A percentile compares a stretch with the other conserved stretches of the same genome.
These are phyloP conservation scores for Nannospalax galili DNA, from an alignment of 2,113 vertebrate species.

Conservation along the genomic window DNA sequence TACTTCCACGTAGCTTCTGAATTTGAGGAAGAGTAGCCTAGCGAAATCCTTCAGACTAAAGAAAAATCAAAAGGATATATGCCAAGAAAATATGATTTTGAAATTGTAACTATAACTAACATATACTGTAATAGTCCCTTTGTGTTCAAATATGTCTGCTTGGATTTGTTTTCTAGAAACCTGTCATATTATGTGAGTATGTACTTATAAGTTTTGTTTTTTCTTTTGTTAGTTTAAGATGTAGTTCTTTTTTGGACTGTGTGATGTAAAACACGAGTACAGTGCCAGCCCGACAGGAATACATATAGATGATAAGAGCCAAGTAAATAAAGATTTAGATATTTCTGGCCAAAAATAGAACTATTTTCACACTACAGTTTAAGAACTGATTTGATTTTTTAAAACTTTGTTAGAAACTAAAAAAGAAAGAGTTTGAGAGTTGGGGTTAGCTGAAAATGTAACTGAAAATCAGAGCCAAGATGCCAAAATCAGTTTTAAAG, in stretches of 20 bases:
- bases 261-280: slow-evolving; percentile 14
- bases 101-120: not conserved
- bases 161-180: slow-evolving; percentile 16
- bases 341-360: not conserved
- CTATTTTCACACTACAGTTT: not conserved
- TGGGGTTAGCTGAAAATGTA: not conserved
- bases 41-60: slow-evolving; percentile 49
- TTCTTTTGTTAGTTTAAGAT: not conserved
- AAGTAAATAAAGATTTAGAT: not conserved
- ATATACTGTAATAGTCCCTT: not conserved
- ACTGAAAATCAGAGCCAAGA: slow-evolving; percentile 3
- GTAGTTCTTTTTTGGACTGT: not conserved
- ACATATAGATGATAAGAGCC: not conserved
- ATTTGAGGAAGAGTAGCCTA: not conserved
- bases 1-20: slow-evolving; percentile 19
- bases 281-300: not conserved
- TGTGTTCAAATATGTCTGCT: slow-evolving; percentile 24
- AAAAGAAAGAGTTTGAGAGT: not conserved
- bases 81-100: slow-evolving; percentile 9
- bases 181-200: not conserved
- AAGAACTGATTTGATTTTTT: slow-evolving; percentile 22
- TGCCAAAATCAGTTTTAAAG: not conserved
- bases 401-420: slow-evolving; percentile 20
- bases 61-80: not conserved
- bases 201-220: not conserved